Percentiles rank a stretch among this genome's conserved stretches.
These are phyloP conservation scores for Hypotaenidia okinawae DNA, from an alignment of 2,797 vertebrate species.

Conservation along the genomic window DNA sequence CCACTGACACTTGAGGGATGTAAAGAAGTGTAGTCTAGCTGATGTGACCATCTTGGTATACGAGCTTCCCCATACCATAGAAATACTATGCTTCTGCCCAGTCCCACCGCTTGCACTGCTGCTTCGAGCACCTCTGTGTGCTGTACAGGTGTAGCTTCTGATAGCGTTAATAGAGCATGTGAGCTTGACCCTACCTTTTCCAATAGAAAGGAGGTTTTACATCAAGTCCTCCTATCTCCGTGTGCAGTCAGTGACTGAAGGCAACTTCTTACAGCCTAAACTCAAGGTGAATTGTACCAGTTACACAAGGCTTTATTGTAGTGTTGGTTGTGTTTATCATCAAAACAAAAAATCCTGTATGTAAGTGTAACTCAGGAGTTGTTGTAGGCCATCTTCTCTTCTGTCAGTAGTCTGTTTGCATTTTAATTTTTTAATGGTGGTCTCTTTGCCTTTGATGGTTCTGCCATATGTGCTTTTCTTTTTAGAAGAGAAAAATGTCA, in stretches of 20 bases:
- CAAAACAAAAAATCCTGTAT: background rate
- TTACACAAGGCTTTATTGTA: background rate
- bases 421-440: background rate
- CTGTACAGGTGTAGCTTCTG: background rate
- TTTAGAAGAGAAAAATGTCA: background rate
- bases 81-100: background rate
- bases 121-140: background rate
- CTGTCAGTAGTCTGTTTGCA: background rate
- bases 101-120: background rate
- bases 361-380: background rate
- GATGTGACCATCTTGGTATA: background rate
- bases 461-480: background rate
- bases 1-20: background rate
- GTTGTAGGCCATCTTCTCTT: background rate
- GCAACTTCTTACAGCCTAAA: background rate
- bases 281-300: background rate
- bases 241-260: background rate
- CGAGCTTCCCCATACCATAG: accelerated
- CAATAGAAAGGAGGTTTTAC: background rate
- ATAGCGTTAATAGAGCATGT: accelerated
- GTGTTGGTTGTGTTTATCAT: background rate
- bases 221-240: background rate
- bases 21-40: background rate
- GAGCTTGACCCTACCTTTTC: background rate
- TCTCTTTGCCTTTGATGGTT: background rate